Evolutionary conservation across 2,888 invertebrate genomes (phyloP).

Genomic region (Tenthredo mesomela): DNA sequence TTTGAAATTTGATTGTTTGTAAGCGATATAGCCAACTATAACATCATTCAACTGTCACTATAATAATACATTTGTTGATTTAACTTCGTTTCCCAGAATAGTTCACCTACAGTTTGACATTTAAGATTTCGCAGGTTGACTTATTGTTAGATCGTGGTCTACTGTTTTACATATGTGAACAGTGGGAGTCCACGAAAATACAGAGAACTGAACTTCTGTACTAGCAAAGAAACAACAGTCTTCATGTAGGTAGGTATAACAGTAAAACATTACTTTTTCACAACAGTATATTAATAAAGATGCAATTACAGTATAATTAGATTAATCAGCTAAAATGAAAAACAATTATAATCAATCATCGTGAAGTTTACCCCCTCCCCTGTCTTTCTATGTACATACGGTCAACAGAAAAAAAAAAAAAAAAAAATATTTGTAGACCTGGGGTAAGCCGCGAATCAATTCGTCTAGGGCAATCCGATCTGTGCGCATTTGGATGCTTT

Average conservation of each 20-base stretch:
- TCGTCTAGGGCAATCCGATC: neutral
- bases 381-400: neutral
- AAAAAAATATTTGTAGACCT: neutral
- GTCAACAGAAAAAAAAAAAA: neutral
- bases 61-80: neutral
- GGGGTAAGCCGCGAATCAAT: neutral
- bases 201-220: neutral
- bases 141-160: constrained; percentile 12
- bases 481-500: neutral
- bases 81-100: constrained; percentile 24
- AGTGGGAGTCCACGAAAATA: neutral
- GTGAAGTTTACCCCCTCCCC: neutral
- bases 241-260: neutral
- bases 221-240: neutral
- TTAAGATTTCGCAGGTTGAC: constrained; percentile 24
- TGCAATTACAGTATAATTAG: neutral
- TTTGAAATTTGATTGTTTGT: neutral
- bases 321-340: neutral
- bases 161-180: neutral
- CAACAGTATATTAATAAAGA: neutral
- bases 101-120: constrained; percentile 11
- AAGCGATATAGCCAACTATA: constrained; percentile 11
- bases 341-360: neutral
- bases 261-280: neutral
- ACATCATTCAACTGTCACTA: neutral